Evolutionary conservation across 2,888 invertebrate genomes (phyloP), one percentile per base, ranked within the genome.

Genomic region (Uropetala carovei): DNA sequence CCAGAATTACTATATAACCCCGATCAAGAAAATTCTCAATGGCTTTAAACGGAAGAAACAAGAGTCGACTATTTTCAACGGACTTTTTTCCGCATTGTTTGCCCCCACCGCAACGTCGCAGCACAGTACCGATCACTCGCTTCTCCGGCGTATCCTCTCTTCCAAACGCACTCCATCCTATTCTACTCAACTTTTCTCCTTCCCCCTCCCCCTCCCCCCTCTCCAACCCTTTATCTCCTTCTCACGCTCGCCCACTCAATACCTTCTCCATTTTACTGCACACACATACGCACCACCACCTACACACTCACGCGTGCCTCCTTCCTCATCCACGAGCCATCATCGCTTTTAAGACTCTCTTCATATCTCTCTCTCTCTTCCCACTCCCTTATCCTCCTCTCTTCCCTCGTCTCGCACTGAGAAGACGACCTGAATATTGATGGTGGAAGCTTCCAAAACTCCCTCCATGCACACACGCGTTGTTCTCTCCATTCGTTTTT

Each of bases 351-450:
- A 27, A 75, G 75, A 75, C 75, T n/a, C 68, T 22, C 10, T 18
- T 18, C 68, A n/a, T 68, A 16, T 75, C 22, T 75, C 18, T 11
- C 75, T 27, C 22, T 75, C 75, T 27, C 75, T n/a, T 22, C 85
- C 3, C 59, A n/a, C 22, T 10, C 82, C 27, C 59, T 27, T 43
- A 27, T 30, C 60, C 27, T 43, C 30, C 82, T 43, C 82, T 14
- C 43, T 27, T 64, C 7, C 64, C 18, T 18, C 83, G 57, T 8
- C 18, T 9, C 57, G 18, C 60, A 7, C n/a, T 89, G 14, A 30
- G 89, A 64, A 64, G n/a, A 59, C n/a, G 89, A 60, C 56, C 64
- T 64, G 89, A 89, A 89, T 89, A 89, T 89, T 89, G 89, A 89
- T 89, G 89, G 64, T 64, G 89, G 89, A 56, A 68, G 60, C 60